phyloP scores from a whole-genome alignment of 2,888 invertebrate species.

The Andrena bicolor region DNA sequence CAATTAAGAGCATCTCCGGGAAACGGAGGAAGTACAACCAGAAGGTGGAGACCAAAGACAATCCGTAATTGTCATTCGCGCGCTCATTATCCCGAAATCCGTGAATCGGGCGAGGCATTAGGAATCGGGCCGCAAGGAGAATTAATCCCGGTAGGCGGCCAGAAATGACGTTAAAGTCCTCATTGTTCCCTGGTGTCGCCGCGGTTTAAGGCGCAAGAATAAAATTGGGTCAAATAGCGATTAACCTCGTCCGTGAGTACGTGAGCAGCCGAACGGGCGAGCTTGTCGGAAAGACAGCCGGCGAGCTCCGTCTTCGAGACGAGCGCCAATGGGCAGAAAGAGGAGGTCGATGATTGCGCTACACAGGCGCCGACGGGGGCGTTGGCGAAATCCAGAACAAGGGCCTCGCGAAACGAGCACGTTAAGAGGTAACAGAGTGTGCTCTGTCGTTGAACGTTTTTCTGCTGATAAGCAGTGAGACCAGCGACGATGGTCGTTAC shows the following conservation, averaged over 20 bases:
- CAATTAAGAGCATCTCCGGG: conserved; percentile 64
- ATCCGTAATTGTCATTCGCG: conserved; percentile 68
- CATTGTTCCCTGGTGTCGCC: conserved; percentile 80
- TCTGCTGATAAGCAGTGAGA: neutral
- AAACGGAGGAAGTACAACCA: conserved; percentile 47
- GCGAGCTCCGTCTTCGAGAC: conserved; percentile 39
- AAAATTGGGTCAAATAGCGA: conserved; percentile 84
- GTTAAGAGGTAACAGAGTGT: neutral
- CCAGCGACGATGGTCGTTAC: neutral
- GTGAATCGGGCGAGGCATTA: conserved; percentile 56
- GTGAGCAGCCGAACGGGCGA: conserved; percentile 67
- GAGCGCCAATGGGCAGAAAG: conserved; percentile 48
- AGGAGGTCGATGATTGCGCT: conserved; percentile 42
- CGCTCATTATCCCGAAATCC: conserved; percentile 70
- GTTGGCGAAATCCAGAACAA: conserved; percentile 16
- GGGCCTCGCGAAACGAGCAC: conserved; percentile 19
- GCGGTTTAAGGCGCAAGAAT: conserved; percentile 78
- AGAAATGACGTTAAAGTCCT: conserved; percentile 76
- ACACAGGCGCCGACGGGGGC: conserved; percentile 14
- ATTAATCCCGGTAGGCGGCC: conserved; percentile 56
- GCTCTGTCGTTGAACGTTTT: conserved; percentile 7
- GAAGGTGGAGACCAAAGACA: conserved; percentile 64
- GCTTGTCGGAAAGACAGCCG: conserved; percentile 65
- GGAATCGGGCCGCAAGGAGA: conserved; percentile 44
- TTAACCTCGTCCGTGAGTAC: conserved; percentile 80